Evolutionary conservation across 53 echinoderm and acorn worm species (phyloP).

Genomic region (Glandiceps talaboti): DNA sequence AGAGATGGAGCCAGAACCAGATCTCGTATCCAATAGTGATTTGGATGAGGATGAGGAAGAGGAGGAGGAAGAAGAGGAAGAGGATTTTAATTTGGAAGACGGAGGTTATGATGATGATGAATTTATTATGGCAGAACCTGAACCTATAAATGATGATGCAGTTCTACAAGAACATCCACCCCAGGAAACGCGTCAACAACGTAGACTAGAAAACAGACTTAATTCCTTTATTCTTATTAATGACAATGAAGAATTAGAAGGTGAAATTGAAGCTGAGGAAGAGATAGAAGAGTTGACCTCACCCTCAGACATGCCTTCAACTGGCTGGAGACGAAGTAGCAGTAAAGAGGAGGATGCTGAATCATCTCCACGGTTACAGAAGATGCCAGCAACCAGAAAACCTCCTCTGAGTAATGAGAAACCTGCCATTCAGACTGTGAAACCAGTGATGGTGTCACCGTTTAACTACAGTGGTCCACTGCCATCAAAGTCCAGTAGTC

Average conservation of each 20-base stretch:
- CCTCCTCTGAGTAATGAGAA: slow-evolving; percentile 70
- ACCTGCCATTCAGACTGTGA: slow-evolving; percentile 46
- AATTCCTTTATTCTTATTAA: slow-evolving; percentile 51
- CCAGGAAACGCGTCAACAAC: slow-evolving; percentile 30
- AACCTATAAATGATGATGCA: not conserved
- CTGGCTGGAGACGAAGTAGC: slow-evolving; percentile 17
- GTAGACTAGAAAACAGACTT: slow-evolving; percentile 50
- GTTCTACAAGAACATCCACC: slow-evolving; percentile 16
- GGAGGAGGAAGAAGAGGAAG: not conserved
- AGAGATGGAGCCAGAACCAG: not conserved
- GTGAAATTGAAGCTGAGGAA: slow-evolving; percentile 23
- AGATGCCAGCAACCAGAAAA: slow-evolving; percentile 76
- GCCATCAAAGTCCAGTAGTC: not conserved
- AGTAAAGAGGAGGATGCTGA: slow-evolving; percentile 18
- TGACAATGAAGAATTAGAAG: slow-evolving; percentile 27
- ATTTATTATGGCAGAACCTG: not conserved
- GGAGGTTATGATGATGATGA: slow-evolving; percentile 13
- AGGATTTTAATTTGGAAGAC: slow-evolving; percentile 11
- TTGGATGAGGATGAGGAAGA: not conserved
- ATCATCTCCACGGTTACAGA: slow-evolving; percentile 69
- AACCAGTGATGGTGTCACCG: slow-evolving; percentile 86
- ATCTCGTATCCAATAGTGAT: not conserved
- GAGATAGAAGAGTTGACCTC: too few relatives aligned
- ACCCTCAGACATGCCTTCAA: slow-evolving; percentile 8
- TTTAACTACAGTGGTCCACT: slow-evolving; percentile 72